These are phyloP conservation scores for Acomys russatus DNA, from an alignment of 2,797 vertebrate genomes.

Conservation along the genomic window DNA sequence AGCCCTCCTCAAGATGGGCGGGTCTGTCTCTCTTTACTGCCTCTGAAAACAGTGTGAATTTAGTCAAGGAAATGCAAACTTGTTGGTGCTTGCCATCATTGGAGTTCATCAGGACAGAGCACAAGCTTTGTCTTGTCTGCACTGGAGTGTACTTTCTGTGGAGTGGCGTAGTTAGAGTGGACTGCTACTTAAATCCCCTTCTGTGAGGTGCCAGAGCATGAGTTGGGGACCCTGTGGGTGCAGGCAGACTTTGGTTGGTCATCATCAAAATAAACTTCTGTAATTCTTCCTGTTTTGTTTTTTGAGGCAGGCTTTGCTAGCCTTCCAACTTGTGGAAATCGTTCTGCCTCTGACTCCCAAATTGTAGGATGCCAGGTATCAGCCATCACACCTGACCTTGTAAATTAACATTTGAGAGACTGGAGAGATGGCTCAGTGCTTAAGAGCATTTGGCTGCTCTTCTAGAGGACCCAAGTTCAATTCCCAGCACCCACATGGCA, in stretches of 20 bases:
- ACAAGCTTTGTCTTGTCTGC: slow-evolving; percentile 71
- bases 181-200: slow-evolving; percentile 23
- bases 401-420: no score
- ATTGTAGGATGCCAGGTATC: not conserved
- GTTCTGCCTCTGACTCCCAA: not conserved
- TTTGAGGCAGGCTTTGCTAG: not conserved
- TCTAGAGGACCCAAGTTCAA: not conserved
- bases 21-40: slow-evolving; percentile 61
- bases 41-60: slow-evolving; percentile 42
- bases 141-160: not conserved
- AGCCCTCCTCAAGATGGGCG: slow-evolving; percentile 39
- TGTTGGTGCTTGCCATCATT: slow-evolving; percentile 67
- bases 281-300: not conserved
- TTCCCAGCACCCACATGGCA: not conserved
- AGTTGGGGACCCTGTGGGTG: not conserved
- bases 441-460: not conserved
- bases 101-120: slow-evolving; percentile 1
- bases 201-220: not conserved
- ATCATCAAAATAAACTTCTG: slow-evolving; percentile 14
- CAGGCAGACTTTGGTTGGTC: slow-evolving; percentile 32
- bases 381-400: not conserved
- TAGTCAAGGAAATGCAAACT: slow-evolving; percentile 64
- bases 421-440: not conserved
- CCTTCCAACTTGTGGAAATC: not conserved
- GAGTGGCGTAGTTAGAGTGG: not conserved